Evolutionary conservation across 2,113 vertebrate genomes (phyloP).

Genomic region (Myiopsitta monachus): DNA sequence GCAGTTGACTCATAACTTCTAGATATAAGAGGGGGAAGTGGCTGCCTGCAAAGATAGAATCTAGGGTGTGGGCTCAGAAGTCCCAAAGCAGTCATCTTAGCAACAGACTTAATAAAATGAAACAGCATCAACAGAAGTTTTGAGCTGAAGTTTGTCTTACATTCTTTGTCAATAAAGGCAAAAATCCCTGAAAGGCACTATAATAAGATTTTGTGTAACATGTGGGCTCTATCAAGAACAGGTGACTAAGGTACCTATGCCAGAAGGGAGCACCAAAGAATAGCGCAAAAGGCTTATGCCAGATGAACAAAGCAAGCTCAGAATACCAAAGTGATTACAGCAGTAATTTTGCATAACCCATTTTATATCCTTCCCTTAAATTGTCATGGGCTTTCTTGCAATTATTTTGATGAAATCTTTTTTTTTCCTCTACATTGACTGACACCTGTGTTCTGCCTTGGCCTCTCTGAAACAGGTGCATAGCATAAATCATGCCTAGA

Average conservation of each 20-base stretch:
- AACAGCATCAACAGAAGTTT: background rate
- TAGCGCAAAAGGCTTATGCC: background rate
- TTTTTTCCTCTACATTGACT: background rate
- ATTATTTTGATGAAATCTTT: background rate
- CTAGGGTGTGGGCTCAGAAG: constrained; percentile 11
- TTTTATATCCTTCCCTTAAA: background rate
- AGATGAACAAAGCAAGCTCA: background rate
- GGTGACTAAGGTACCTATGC: background rate
- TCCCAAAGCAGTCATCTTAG: constrained; percentile 14
- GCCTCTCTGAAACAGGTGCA: background rate
- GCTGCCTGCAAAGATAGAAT: constrained; percentile 42
- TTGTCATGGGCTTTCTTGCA: background rate
- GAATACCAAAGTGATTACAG: background rate
- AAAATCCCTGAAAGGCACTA: background rate
- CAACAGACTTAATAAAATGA: constrained; percentile 19
- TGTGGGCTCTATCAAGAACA: background rate
- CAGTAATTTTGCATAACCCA: background rate
- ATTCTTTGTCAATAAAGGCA: background rate
- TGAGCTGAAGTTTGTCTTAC: background rate
- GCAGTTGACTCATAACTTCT: constrained; percentile 46
- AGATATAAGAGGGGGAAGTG: constrained; percentile 13
- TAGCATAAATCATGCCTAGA: background rate
- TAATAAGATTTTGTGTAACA: background rate
- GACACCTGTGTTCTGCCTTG: background rate
- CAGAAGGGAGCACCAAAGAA: background rate